Evolutionary conservation across 2,888 invertebrate genomes (phyloP).

Genomic region (Torymus tubicola): DNA sequence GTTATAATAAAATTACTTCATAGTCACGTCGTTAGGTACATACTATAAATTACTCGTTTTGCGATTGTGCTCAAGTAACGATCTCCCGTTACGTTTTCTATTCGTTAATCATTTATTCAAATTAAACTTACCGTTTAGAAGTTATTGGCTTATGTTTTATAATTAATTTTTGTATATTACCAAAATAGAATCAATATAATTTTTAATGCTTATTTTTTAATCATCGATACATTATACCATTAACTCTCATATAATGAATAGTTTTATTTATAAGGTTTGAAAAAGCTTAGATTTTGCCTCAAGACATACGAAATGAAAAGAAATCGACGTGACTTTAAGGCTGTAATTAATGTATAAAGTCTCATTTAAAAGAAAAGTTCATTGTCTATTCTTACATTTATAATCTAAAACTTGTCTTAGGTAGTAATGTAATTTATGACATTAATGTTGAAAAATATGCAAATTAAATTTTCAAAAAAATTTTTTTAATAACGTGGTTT

Average conservation of each 20-base stretch:
- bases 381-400: conserved; percentile 58
- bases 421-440: conserved; percentile 61
- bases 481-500: conserved; percentile 53
- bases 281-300: conserved; percentile 33
- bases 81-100: conserved; percentile 56
- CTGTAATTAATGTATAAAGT: conserved; percentile 66
- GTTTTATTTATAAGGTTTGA: conserved; percentile 45
- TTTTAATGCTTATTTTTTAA: conserved; percentile 46
- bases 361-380: conserved; percentile 57
- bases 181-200: conserved; percentile 39
- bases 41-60: conserved; percentile 44
- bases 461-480: conserved; percentile 59
- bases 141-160: conserved; percentile 37
- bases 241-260: conserved; percentile 28
- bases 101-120: conserved; percentile 36
- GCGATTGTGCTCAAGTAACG: conserved; percentile 59
- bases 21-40: conserved; percentile 65
- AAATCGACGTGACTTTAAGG: conserved; percentile 59
- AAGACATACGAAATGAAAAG: conserved; percentile 41
- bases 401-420: conserved; percentile 60
- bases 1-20: conserved; percentile 70
- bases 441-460: conserved; percentile 60
- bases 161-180: conserved; percentile 31
- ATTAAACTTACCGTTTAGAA: conserved; percentile 49
- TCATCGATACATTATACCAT: conserved; percentile 26